Evolutionary conservation across 2,888 invertebrate species (phyloP), one percentile per base, ranked within the genome.

Genomic region (Drosophila atripex): DNA sequence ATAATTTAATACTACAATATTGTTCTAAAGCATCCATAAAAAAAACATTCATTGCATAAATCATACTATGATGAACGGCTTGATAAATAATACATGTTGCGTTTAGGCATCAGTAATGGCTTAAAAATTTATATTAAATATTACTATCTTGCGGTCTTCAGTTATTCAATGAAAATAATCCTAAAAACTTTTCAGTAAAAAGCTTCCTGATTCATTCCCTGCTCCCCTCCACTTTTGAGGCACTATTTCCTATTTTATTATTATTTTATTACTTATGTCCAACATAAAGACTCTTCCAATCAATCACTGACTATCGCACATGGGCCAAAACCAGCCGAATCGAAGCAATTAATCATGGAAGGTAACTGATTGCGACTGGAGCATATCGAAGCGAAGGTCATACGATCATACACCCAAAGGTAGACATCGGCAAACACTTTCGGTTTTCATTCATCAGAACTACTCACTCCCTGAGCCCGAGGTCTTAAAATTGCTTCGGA

Each of bases 371-470:
- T 60, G 59, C 61, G 52, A 53, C 55, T 66, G 30, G 47, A 50
- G 56, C 23, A 35, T 43, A 46, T 30, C 52, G 55, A 25, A 30
- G 16, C 11, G 75, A 78, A 77, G 73, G 77, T 35, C 56, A 47
- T 25, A 28, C 28, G 28, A 28, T 9, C n/a, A 35, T 35, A 35
- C 23, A 9, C 38, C 51, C 52, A 18, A 25, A 41, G 56, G 16
- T 50, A 76, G 70, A 78, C 64, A 35, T n/a, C 35, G 30, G 52
- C 64, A 46, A 63, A 64, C 64, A 64, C 64, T 63, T 64, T 64
- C 64, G 38, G 38, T 63, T 64, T 63, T 53, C 64, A 64, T 64
- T 64, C 64, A 53, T 21, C 16, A 18, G 12, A 35, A 9, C n/a
- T 11, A 16, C 43, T 3, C 35, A 46, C 25, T n/a, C n/a, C 12